Evolutionary conservation across 1,140 invertebrate genomes (phyloP), one percentile per base, ranked within the genome.

Genomic region (Diorhabda sublineata): DNA sequence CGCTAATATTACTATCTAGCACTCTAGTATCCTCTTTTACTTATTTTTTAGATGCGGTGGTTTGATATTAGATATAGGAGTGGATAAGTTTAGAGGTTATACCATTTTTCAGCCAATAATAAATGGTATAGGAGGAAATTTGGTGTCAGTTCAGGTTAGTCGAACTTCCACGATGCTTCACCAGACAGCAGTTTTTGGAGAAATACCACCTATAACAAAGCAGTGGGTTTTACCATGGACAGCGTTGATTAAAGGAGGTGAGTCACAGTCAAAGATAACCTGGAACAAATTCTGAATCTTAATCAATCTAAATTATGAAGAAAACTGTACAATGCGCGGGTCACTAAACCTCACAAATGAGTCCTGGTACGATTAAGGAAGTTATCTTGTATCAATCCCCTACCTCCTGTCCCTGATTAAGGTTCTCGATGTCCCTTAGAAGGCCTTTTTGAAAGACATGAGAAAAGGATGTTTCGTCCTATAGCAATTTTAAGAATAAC

Each of bases 111-210:
- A 95, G 80, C 94, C 94, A 0, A 95, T 97, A 41, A 93, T 97
- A 58, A 96, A 96, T 77, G 94, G 97, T 8, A 96, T 98, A 74
- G 97, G 97, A 59, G 97, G 97, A 5, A 99, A 99, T 83, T 84
- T 99, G 74, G 97, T 97, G 2, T 97, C 96, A 43, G 95, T 99
- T n/a, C 96, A 98, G 83, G 93, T 96, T 2, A 96, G 93, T 74
- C 88, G 96, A 77, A 90, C 98, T 73, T 96, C 96, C 8, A 98
- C 97, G 2, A 91, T 92, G 82, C 85, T 98, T 45, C 96, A 98
- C 81, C 87, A 91, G 79, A 90, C 90, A 11, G 89, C 90, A 11
- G 84, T 91, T 45, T 87, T 90, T 69, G 93, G 93, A 59, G 84
- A 89, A 66, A 84, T 97, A 64, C 92, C 93, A 56, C 86, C 89